Evolutionary conservation across 2,888 invertebrate species (phyloP), one percentile per base, ranked within the genome.

Genomic region (Spodoptera exigua): DNA sequence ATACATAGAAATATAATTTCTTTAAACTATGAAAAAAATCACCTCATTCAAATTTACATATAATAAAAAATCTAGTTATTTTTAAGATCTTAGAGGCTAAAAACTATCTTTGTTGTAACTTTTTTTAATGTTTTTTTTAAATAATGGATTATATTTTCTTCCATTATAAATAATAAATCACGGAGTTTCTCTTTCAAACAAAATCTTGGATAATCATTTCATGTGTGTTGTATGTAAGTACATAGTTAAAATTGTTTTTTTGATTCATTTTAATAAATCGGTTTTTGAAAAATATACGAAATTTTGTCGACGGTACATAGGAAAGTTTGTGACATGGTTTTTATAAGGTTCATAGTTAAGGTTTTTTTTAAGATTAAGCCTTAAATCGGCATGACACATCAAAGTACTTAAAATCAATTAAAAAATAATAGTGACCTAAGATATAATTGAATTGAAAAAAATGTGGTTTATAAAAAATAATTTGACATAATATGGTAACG

Each of bases 81-180:
- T 52, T 45, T 61, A 70, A 75, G 71, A 62, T 68, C 5, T 40
- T 49, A 62, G 77, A 77, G 75, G 78, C 75, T 75, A 74, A 49
- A n/a, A 27, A 27, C 7, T 27, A 27, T 27, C 7, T 56, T 44
- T 39, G 36, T 60, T 39, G 17, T 51, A 39, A 13, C 14, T 52
- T 34, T 35, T 37, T 39, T 21, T 10, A 10, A 18, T 1, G 51
- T n/a, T 48, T 18, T 2, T 56, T 59, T 9, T 27, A 27, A 3
- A 27, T 27, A 27, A 27, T 27, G 7, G 27, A 27, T 7, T 27
- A 4, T 7, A 27, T 7, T 27, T 7, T 27, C 0, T 27, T 27
- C 27, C 7, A 27, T 27, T 27, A 27, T 27, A 9, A 7, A 5
- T 27, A 0, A 9, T 27, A 27, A 27, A 27, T 27, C 27, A 5